Evolutionary conservation across 1,140 invertebrate species (phyloP).

Genomic region (Protaetia brevitarsis): DNA sequence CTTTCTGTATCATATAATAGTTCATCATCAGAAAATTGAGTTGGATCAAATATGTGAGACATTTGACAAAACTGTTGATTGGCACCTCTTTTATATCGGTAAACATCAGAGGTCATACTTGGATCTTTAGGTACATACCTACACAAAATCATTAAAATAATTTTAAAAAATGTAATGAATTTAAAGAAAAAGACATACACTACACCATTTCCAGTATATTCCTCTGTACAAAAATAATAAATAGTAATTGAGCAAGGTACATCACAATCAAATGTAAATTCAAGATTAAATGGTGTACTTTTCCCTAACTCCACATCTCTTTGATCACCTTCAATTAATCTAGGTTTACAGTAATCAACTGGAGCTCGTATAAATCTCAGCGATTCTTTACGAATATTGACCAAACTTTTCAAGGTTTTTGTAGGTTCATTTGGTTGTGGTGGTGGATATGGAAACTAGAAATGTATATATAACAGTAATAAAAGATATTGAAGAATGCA

Average conservation of each 20-base stretch:
- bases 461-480: constrained; percentile 16
- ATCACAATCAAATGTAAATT: constrained; percentile 97
- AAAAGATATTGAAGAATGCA: constrained; percentile 10
- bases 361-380: constrained; percentile 77
- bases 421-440: constrained; percentile 94
- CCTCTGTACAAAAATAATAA: constrained; percentile 93
- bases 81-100: constrained; percentile 88
- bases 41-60: constrained; percentile 85
- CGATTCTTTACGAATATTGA: constrained; percentile 97
- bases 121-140: constrained; percentile 82
- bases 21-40: constrained; percentile 79
- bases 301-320: constrained; percentile 57
- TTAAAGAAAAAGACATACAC: constrained; percentile 54
- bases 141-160: constrained; percentile 33
- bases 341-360: constrained; percentile 46
- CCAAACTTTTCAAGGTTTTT: constrained; percentile 91
- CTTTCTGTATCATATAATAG: constrained; percentile 78
- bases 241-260: constrained; percentile 90
- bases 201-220: constrained; percentile 75
- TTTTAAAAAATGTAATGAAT: not conserved
- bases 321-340: constrained; percentile 53
- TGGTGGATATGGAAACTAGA: constrained; percentile 94
- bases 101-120: constrained; percentile 83
- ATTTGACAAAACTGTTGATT: constrained; percentile 90
- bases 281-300: constrained; percentile 81